A percentile compares a stretch with the other conserved stretches of the same genome.
These are phyloP conservation scores for Athalia circularis DNA, from an alignment of 2,888 invertebrate genomes.

Conservation along the genomic window DNA sequence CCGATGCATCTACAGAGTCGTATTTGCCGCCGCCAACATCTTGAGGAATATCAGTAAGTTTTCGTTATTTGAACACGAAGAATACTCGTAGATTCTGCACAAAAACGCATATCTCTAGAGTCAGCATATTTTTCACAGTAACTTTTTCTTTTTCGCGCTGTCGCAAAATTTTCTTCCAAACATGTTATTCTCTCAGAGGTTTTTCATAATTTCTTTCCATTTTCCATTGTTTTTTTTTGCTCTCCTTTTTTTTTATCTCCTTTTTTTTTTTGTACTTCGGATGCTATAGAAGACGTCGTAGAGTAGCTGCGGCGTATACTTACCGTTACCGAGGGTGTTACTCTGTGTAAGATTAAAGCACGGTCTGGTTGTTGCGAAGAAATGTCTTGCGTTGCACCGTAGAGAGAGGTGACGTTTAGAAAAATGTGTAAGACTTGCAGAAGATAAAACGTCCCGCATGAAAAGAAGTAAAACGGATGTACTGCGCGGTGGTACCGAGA, in stretches of 20 bases:
- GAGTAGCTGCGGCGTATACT: too few relatives aligned
- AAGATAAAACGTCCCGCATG: conserved; percentile 3
- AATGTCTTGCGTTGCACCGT: background rate
- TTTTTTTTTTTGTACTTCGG: background rate
- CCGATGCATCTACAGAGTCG: conserved; percentile 63
- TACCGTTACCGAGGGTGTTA: background rate
- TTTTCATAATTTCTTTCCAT: background rate
- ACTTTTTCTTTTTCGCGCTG: too few relatives aligned
- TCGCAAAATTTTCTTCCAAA: too few relatives aligned
- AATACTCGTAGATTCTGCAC: too few relatives aligned
- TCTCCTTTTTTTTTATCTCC: background rate
- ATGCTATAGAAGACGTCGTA: background rate
- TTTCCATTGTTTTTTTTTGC: background rate
- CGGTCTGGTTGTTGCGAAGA: conserved; percentile 24
- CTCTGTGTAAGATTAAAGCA: conserved; percentile 21
- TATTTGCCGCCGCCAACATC: conserved; percentile 61
- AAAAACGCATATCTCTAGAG: too few relatives aligned
- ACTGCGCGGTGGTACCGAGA: background rate
- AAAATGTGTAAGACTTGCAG: background rate
- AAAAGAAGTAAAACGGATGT: conserved; percentile 16
- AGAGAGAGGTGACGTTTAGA: background rate
- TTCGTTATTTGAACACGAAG: too few relatives aligned
- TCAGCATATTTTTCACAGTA: too few relatives aligned
- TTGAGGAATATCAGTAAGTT: conserved; percentile 68
- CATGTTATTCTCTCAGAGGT: background rate